phyloP scores from a whole-genome alignment of 2,797 vertebrate genomes.

The Hephaestus fuliginosus region DNA sequence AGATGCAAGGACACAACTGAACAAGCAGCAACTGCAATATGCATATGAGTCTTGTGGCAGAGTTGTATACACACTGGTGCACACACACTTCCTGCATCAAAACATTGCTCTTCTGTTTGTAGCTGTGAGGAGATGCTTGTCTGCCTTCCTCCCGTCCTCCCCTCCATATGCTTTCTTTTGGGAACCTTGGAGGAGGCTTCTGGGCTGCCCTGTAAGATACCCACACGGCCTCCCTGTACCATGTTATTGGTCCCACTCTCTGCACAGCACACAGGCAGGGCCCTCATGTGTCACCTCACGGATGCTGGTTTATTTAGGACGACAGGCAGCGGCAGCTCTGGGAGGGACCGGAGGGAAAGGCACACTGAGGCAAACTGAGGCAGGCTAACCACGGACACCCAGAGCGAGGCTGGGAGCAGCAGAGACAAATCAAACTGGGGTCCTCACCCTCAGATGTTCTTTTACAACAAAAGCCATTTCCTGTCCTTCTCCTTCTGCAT shows the following conservation, averaged over 20 bases:
- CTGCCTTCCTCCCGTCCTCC: background rate
- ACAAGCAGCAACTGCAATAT: background rate
- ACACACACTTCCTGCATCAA: conserved; percentile 6
- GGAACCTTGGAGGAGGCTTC: conserved; percentile 32
- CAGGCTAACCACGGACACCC: conserved; percentile 6
- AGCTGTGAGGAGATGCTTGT: conserved; percentile 20
- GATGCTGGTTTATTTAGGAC: conserved; percentile 63
- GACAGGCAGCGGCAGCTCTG: conserved; percentile 57
- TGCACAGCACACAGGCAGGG: conserved; percentile 11
- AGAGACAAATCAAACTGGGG: conserved; percentile 51
- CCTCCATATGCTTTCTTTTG: conserved; percentile 49
- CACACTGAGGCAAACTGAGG: conserved; percentile 29
- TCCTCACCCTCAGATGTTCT: conserved; percentile 73
- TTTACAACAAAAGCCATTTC: conserved; percentile 63
- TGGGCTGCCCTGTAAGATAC: conserved; percentile 35
- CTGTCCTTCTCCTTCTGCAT: background rate
- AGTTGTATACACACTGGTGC: background rate
- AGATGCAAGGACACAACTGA: background rate
- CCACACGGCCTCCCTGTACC: conserved; percentile 6
- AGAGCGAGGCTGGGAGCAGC: conserved; percentile 23
- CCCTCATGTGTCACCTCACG: conserved; percentile 31
- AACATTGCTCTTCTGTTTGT: conserved; percentile 1
- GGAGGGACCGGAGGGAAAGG: conserved; percentile 56
- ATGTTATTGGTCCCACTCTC: conserved; percentile 2
- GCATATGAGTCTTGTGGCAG: background rate